Evolutionary conservation across 2,888 invertebrate species (phyloP), one percentile per base, ranked within the genome.

Genomic region (Hymenopus coronatus): DNA sequence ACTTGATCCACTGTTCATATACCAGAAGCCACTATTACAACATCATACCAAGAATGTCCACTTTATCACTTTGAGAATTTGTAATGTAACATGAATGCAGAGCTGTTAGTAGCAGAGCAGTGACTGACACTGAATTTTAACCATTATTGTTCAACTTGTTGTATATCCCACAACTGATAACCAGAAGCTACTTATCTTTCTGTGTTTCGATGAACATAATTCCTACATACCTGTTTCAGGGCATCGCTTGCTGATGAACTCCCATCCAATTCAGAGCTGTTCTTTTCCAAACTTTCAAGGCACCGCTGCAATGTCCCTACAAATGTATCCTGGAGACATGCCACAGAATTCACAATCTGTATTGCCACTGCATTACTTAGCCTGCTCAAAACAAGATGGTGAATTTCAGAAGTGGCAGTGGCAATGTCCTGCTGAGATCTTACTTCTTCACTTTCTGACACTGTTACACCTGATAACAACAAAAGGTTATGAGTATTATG

Each of bases 261-360:
- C 12, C 94, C 94, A 7, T 95, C 94, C 28, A 94, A 92, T 40
- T 95, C 95, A 28, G 91, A 91, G 90, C 94, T 95, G 90, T 94
- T 94, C 91, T 94, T 94, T 91, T 96, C 96, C 40, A 96, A 93
- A 91, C 95, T 96, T 91, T 95, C 94, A 87, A 96, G 92, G 92
- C 96, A 98, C 92, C 98, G 94, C 91, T 97, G 96, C 83, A 98
- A 93, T 0, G 97, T 98, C 3, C 98, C 98, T 82, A 97, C 96
- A 92, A 97, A 98, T 2, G 96, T 96, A 91, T 98, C 97, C 91
- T 96, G 96, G 83, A 98, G 94, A 92, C 97, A 97, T 91, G 97
- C 96, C 2, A 98, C 96, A 25, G 97, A 97, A 90, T 95, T 95
- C 70, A 97, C 96, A 88, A 98, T 94, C 92, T 97, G 96, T 89